These are phyloP conservation scores for Mythimna vitellina DNA, from an alignment of 2,888 invertebrate genomes.

Conservation along the genomic window DNA sequence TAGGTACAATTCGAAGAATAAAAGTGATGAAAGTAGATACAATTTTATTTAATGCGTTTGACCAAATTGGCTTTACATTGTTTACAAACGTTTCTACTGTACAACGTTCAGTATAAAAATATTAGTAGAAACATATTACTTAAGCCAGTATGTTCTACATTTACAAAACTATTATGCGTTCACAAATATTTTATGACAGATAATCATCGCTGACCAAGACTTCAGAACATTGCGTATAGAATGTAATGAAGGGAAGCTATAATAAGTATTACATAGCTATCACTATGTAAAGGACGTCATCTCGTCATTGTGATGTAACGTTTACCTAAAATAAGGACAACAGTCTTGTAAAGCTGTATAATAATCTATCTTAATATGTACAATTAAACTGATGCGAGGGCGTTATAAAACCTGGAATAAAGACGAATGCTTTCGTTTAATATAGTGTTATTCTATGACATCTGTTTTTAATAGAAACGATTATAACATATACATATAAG, in stretches of 20 bases:
- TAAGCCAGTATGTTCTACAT: constrained; percentile 49
- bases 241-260: constrained; percentile 44
- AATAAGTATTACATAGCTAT: constrained; percentile 22
- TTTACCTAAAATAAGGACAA: constrained; percentile 76
- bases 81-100: constrained; percentile 58
- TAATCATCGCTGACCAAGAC: constrained; percentile 31
- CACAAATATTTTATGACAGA: constrained; percentile 41
- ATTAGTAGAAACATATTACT: constrained; percentile 55
- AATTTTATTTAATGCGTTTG: constrained; percentile 69
- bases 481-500: constrained; percentile 64
- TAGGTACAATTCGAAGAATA: constrained; percentile 76
- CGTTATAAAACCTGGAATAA: constrained; percentile 65
- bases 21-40: constrained; percentile 76
- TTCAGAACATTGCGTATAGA: constrained; percentile 41
- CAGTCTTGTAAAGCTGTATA: constrained; percentile 80
- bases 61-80: constrained; percentile 61
- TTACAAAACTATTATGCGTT: constrained; percentile 63
- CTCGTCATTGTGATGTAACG: constrained; percentile 71
- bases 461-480: constrained; percentile 45
- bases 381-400: constrained; percentile 57
- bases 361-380: constrained; percentile 60
- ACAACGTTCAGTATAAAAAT: constrained; percentile 66
- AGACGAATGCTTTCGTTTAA: constrained; percentile 36
- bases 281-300: constrained; percentile 36
- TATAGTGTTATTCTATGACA: constrained; percentile 41